Conservation (phyloP, 1,140 invertebrate genomes). For the Globodera rostochiensis region DNA sequence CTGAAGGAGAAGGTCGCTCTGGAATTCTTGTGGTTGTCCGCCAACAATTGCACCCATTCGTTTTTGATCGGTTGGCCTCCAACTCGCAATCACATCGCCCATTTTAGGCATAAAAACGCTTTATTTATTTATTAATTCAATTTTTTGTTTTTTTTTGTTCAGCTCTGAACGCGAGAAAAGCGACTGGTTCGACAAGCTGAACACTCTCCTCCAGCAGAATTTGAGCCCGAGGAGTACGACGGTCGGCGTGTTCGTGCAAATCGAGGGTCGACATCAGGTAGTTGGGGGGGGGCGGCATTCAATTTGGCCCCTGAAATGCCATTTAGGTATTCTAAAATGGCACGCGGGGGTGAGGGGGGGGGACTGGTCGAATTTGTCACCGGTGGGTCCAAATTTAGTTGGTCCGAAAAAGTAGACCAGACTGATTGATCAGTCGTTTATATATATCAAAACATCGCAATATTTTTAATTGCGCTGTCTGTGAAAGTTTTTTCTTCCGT, state of each 20-base stretch:
- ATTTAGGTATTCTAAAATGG: no score
- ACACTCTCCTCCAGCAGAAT: constrained; percentile 28
- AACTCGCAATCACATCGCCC: constrained; percentile 67
- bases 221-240: constrained; percentile 41
- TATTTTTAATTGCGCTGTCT: no score
- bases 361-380: no score
- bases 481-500: no score
- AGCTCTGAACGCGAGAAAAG: constrained; percentile 52
- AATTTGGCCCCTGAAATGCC: no score
- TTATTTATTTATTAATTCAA: constrained; percentile 33
- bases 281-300: neutral
- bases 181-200: constrained; percentile 50
- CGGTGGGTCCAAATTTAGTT: no score
- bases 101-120: constrained; percentile 64
- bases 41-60: constrained; percentile 66
- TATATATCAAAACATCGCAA: no score
- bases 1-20: constrained; percentile 68
- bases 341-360: no score
- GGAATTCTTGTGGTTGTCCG: constrained; percentile 68
- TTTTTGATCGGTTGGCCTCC: constrained; percentile 69
- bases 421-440: no score
- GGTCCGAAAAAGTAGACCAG: no score
- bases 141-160: constrained; percentile 50
- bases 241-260: constrained; percentile 43
- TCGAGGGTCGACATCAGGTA: constrained; percentile 53